Base-by-base conservation (phyloP, 2,797 vertebrate species). In the Hydrophis major region DNA sequence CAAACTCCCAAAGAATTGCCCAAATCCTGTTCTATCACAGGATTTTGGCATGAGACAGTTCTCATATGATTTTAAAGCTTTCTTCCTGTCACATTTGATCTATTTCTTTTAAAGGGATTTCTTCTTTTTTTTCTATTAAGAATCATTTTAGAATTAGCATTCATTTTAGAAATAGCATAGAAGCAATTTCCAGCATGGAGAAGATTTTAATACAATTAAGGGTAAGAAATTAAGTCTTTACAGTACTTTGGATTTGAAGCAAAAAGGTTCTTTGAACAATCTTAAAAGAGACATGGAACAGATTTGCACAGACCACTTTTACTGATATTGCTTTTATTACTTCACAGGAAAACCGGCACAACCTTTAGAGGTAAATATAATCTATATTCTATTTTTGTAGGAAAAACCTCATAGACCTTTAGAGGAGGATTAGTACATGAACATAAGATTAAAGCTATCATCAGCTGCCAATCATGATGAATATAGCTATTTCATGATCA, bases 361-460 rank as follows among this genome's bases (percentile, higher is more conserved):
- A 94, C 87, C 53, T 4, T 55, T 53, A 93, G 95, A 98, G 98
- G 97, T 98, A 97, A 97, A 94, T 83, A 83, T 83, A 87, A 53
- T n/a, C 69, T 6, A 91, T 91, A 89, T 55, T 87, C 92, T 32
- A 94, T 93, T n/a, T 93, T 59, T 90, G 4, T 3, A 90, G 92
- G 55, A 47, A 89, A 66, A 25, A 27, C 69, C 59, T 92, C 55
- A 63, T 14, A 89, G 14, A 42, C 6, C 7, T 60, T 60, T 91
- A 20, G 59, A 47, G 18, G 47, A 42, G 25, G 42, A 90, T 90
- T 78, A 57, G 22, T 28, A 66, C 42, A 50, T 47, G 56, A 42
- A 32, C 5, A 4, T 88, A 57, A 37, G 8, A 27, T 60, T 60
- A 32, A 88, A 60, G 37, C 57, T 42, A 27, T 27, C 8, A 27